phyloP scores from a whole-genome alignment of 2,888 invertebrate species.

The Stenolophus ochropezus region DNA sequence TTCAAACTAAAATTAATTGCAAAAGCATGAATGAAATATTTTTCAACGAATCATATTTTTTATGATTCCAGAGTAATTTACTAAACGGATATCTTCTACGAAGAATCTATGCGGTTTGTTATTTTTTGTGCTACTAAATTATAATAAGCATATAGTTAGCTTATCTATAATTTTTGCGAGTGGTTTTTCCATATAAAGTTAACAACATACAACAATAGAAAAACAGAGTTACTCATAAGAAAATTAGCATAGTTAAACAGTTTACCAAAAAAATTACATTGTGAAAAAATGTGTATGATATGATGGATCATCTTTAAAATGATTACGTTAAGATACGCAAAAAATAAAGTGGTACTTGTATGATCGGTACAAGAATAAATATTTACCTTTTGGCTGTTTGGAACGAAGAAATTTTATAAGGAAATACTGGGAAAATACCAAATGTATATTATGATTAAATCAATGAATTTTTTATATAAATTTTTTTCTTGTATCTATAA shows the following conservation, averaged over 20 bases:
- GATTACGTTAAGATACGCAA: background rate
- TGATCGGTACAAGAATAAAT: no score
- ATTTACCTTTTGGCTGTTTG: no score
- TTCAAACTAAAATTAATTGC: background rate
- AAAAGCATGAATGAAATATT: conserved; percentile 5
- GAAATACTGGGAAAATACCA: no score
- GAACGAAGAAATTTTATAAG: no score
- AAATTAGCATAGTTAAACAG: conserved; percentile 20
- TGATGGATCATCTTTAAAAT: background rate
- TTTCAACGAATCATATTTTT: background rate
- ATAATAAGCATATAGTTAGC: conserved; percentile 19
- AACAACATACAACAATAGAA: conserved; percentile 4
- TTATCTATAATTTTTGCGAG: conserved; percentile 25
- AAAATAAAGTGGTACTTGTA: background rate
- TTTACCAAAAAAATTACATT: background rate
- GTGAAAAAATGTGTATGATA: background rate
- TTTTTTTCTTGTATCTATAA: no score
- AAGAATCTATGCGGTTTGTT: conserved; percentile 13
- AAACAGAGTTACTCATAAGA: background rate
- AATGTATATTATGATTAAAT: no score
- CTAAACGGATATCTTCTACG: conserved; percentile 26
- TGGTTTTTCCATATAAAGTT: conserved; percentile 28
- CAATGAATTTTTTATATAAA: no score
- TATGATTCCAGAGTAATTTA: conserved; percentile 10
- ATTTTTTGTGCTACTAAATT: conserved; percentile 15